Evolutionary conservation across 2,888 invertebrate species (phyloP), one percentile per base, ranked within the genome.

Genomic region (Unio pictorum): DNA sequence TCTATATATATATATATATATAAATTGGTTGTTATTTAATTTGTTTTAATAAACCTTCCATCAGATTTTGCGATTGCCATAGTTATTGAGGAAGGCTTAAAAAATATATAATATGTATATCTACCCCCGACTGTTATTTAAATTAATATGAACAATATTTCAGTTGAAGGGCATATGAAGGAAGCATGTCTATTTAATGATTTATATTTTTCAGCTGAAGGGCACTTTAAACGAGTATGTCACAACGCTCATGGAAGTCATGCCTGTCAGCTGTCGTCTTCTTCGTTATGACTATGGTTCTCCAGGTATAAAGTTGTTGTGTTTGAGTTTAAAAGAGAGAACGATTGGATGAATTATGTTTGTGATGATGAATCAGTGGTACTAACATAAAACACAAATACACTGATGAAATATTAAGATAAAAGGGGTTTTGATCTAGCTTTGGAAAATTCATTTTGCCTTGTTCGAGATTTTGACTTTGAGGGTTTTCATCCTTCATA

Each of bases 221-320:
- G 97, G 97, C 30, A 95, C 95, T 59, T 92, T 98, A 67, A 92
- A 96, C 79, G 97, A 97, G 91, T 89, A 87, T 71, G 83, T 87
- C 20, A 81, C 95, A 84, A 96, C 97, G 0, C 91, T 98, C 30
- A 95, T 95, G 93, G 94, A 95, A 82, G 96, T 97, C 62, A 98
- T 99, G 97, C 99, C 99, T 5, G 94, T 97, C 79, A 93, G 93
- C n/a, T 98, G 98, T 92, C 98, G 98, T 90, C 98, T 98, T 0
- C 91, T 97, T 54, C 78, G 90, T 84, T 98, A 97, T 89, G 99
- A 99, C 88, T 99, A 99, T 89, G 98, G 98, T 0, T 98, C 98
- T 0, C 97, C 97, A 20, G 97, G 96, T 92, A 80, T 80, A 84
- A 45, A 45, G 45, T 15, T 11, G 45, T 15, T 45, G 15, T 15